phyloP scores from a whole-genome alignment of 2,113 vertebrate species.

The Barnardius zonarius region DNA sequence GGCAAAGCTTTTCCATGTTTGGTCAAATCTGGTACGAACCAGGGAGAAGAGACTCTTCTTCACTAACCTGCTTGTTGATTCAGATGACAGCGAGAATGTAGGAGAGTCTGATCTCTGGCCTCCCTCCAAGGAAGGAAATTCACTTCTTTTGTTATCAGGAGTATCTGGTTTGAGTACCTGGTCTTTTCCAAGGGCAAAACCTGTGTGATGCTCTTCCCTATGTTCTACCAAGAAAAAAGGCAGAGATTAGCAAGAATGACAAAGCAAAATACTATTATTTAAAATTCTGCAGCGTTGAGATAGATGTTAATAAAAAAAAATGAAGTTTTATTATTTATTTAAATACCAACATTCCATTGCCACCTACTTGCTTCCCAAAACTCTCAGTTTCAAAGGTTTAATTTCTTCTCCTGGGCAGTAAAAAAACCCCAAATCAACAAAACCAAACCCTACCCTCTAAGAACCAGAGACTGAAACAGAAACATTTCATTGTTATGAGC shows the following conservation, averaged over 20 bases:
- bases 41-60: background rate
- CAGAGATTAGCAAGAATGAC: background rate
- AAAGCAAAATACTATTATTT: background rate
- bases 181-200: background rate
- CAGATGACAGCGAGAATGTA: background rate
- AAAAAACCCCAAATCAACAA: background rate
- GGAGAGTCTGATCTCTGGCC: background rate
- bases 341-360: background rate
- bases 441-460: background rate
- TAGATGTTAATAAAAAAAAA: background rate
- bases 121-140: background rate
- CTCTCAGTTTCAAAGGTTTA: background rate
- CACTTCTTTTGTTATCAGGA: background rate
- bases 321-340: background rate
- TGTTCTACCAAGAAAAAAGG: conserved; percentile 5
- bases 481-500: background rate
- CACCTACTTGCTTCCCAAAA: background rate
- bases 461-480: background rate
- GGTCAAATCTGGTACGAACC: fast-evolving
- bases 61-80: conserved; percentile 69
- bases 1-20: background rate
- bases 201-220: background rate
- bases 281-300: background rate
- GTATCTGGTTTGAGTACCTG: background rate
- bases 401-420: background rate